These are phyloP conservation scores for Sebastes nivosus DNA, from an alignment of 2,797 vertebrate genomes.

Conservation along the genomic window DNA sequence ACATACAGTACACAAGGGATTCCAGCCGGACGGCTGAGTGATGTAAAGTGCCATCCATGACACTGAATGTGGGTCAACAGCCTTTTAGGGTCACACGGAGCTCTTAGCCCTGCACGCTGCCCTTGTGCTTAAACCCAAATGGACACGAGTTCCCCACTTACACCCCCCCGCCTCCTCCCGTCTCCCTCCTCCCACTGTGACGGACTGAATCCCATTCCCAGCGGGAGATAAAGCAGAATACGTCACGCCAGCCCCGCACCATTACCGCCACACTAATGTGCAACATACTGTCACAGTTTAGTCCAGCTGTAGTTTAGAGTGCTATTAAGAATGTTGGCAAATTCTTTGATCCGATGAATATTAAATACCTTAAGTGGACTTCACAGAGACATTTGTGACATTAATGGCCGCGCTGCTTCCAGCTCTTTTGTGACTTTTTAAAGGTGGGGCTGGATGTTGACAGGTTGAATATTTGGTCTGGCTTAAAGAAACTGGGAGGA, in stretches of 20 bases:
- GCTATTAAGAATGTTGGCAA: conserved; percentile 50
- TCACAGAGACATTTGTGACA: conserved; percentile 41
- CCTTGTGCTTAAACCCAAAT: conserved; percentile 47
- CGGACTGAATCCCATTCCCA: conserved; percentile 38
- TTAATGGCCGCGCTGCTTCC: conserved; percentile 41
- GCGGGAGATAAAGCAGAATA: conserved; percentile 35
- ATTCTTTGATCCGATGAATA: conserved; percentile 68
- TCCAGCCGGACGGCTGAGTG: conserved; percentile 31
- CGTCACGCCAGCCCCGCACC: conserved; percentile 3
- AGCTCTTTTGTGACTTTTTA: conserved; percentile 11
- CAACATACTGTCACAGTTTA: conserved; percentile 37
- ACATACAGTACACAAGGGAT: neutral
- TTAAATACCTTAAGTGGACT: conserved; percentile 72
- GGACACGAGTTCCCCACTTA: conserved; percentile 21
- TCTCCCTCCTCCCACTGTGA: conserved; percentile 20
- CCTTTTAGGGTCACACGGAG: conserved; percentile 61
- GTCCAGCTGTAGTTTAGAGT: conserved; percentile 4
- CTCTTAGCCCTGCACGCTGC: conserved; percentile 34
- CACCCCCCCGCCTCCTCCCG: neutral
- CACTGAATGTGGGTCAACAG: conserved; percentile 69
- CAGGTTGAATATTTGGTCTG: neutral
- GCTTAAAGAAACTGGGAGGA: neutral
- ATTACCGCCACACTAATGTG: conserved; percentile 42
- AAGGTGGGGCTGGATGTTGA: neutral
- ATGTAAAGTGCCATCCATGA: conserved; percentile 47